phyloP scores from a whole-genome alignment of 2,888 invertebrate species.

The Sinhomidia bicolor region DNA sequence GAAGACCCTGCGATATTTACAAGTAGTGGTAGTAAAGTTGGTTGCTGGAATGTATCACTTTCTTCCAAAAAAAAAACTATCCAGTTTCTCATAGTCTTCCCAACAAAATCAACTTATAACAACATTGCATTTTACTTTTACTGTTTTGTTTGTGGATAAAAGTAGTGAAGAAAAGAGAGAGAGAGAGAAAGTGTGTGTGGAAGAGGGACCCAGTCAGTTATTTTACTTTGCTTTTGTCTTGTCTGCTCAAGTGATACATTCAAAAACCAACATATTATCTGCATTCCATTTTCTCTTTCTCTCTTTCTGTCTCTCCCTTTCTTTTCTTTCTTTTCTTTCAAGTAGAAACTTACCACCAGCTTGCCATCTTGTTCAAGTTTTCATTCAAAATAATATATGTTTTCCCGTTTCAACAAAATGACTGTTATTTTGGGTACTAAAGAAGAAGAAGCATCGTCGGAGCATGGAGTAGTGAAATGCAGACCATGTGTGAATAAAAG shows the following conservation, averaged over 20 bases:
- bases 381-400: constrained; percentile 57
- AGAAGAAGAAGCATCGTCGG: too few relatives aligned
- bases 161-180: too few relatives aligned
- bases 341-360: constrained; percentile 39
- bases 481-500: constrained; percentile 43
- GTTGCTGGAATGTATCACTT: too few relatives aligned
- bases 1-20: too few relatives aligned
- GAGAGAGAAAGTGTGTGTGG: not conserved
- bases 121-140: not conserved
- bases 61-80: not conserved
- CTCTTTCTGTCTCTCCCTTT: too few relatives aligned
- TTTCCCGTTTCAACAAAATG: constrained; percentile 44
- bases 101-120: constrained; percentile 8
- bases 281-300: not conserved
- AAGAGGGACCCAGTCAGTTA: too few relatives aligned
- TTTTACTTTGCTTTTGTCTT: constrained; percentile 42
- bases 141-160: constrained; percentile 4
- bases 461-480: not conserved
- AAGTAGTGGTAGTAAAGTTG: too few relatives aligned
- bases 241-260: constrained; percentile 24
- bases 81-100: not conserved
- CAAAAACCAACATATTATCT: constrained; percentile 35
- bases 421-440: constrained; percentile 39
- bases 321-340: too few relatives aligned
- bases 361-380: constrained; percentile 47